A percentile compares a stretch with the other conserved stretches of the same genome.
Conservation (phyloP, 2,888 invertebrate genomes). For the Thymelicus lineola region DNA sequence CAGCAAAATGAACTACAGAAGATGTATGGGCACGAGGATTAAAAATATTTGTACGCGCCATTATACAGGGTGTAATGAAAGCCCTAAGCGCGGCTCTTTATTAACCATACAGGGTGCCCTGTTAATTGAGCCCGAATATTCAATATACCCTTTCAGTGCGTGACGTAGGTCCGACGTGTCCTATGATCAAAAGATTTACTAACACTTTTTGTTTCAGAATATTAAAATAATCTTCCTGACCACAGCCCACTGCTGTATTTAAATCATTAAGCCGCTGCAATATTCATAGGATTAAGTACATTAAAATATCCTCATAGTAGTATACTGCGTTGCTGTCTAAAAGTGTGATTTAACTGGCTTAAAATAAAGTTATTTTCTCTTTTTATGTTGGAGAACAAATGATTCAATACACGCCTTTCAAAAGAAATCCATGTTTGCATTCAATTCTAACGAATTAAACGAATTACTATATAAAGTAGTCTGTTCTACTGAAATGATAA, state of each 20-base stretch:
- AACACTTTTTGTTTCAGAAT: constrained; percentile 35
- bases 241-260: constrained; percentile 8
- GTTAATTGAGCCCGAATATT: constrained; percentile 76
- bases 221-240: constrained; percentile 29
- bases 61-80: constrained; percentile 84
- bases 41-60: constrained; percentile 84
- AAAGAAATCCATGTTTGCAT: too few species aligned
- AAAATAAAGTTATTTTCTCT: too few species aligned
- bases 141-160: constrained; percentile 63
- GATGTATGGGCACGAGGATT: constrained; percentile 83
- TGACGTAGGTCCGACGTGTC: constrained; percentile 73
- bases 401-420: too few species aligned
- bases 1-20: constrained; percentile 82
- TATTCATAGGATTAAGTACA: background rate
- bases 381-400: background rate
- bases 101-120: constrained; percentile 74
- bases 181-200: constrained; percentile 41
- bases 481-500: too few species aligned
- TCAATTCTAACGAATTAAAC: too few species aligned
- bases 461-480: too few species aligned
- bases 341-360: too few species aligned
- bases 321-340: too few species aligned
- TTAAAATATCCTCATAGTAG: background rate
- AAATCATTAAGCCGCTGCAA: constrained; percentile 11
- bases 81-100: constrained; percentile 77